Percentiles rank a stretch among this genome's conserved stretches.
These are phyloP conservation scores for Lamprologus callipterus DNA, from an alignment of 2,113 vertebrate genomes.

Conservation along the genomic window DNA sequence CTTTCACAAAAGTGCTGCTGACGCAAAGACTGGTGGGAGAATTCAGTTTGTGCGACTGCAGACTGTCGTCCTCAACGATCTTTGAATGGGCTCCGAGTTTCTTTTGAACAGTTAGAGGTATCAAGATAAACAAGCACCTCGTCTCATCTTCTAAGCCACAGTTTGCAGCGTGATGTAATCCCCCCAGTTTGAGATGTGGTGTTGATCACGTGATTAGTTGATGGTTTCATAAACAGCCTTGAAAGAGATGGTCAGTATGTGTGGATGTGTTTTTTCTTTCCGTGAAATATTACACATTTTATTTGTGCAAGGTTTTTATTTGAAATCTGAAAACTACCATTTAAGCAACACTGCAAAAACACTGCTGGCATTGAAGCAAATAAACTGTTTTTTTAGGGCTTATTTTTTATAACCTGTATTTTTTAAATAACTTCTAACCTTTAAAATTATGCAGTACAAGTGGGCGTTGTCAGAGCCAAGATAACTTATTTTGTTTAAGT, in stretches of 20 bases:
- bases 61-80: not conserved
- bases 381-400: not conserved
- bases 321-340: not conserved
- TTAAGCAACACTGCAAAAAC: not conserved
- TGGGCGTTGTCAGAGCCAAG: not conserved
- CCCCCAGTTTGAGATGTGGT: not conserved
- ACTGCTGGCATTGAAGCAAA: not conserved
- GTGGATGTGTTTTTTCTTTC: not conserved
- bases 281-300: not conserved
- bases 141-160: not conserved
- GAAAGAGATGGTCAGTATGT: not conserved
- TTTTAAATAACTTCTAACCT: not conserved
- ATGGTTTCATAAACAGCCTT: not conserved
- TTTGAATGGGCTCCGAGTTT: not conserved
- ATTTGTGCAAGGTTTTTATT: not conserved
- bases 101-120: not conserved
- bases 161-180: not conserved
- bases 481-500: not conserved
- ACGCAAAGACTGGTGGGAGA: not conserved
- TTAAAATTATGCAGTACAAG: not conserved
- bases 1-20: not conserved
- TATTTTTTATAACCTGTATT: not conserved
- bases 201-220: not conserved
- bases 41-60: not conserved
- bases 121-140: not conserved